Conservation (phyloP, 2,888 invertebrate species). For the Trichopria drosophilae region DNA sequence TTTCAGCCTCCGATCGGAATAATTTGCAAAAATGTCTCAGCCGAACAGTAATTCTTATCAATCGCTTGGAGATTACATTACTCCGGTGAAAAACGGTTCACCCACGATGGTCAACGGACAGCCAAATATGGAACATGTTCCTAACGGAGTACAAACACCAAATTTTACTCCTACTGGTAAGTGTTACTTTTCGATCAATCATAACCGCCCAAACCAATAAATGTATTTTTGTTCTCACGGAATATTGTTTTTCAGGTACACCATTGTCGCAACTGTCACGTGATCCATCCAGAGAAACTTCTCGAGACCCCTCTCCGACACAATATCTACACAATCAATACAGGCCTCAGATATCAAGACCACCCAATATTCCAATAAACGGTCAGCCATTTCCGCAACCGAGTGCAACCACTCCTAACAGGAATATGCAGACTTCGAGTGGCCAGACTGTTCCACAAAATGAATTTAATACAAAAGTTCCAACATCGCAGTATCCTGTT, state of each 20-base stretch:
- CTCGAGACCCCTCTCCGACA: slow-evolving; percentile 56
- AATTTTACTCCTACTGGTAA: slow-evolving; percentile 48
- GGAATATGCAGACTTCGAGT: too few species aligned
- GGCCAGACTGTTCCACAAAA: too few species aligned
- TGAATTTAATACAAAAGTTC: too few species aligned
- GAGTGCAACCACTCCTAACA: too few species aligned
- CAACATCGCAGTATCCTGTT: too few species aligned
- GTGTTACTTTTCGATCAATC: too few species aligned
- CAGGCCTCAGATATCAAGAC: slow-evolving; percentile 43
- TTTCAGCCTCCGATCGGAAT: too few species aligned
- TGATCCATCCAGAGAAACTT: slow-evolving; percentile 59
- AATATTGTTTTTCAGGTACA: slow-evolving; percentile 45
- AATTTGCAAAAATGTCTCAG: slow-evolving; percentile 51
- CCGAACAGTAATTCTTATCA: slow-evolving; percentile 48
- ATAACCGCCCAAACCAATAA: too few species aligned
- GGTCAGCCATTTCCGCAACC: too few species aligned
- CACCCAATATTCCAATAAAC: slow-evolving; percentile 49
- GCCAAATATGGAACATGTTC: slow-evolving; percentile 40
- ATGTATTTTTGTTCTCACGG: slow-evolving; percentile 3
- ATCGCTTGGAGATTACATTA: slow-evolving; percentile 40
- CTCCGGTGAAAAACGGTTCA: slow-evolving; percentile 40
- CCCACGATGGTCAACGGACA: slow-evolving; percentile 48
- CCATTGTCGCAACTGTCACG: slow-evolving; percentile 59
- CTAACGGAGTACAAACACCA: slow-evolving; percentile 48
- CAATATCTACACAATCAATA: slow-evolving; percentile 49